Percentiles rank a stretch among this genome's conserved stretches.
These are phyloP conservation scores for Ceramica pisi DNA, from an alignment of 2,888 invertebrate genomes.

Conservation along the genomic window DNA sequence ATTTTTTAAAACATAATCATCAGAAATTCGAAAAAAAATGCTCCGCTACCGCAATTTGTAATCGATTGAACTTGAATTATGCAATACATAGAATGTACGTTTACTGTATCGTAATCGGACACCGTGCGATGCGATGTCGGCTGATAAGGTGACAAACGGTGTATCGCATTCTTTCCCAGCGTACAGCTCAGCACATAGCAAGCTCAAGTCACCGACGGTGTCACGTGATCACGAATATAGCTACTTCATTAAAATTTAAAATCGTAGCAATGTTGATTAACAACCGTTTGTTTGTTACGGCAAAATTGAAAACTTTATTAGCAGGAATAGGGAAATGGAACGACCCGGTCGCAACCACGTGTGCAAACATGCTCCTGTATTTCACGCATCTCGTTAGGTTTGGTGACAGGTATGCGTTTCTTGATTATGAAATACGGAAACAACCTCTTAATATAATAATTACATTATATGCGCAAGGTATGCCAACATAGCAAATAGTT, in stretches of 20 bases:
- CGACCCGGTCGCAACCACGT: slow-evolving; percentile 57
- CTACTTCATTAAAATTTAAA: slow-evolving; percentile 70
- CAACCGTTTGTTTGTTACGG: slow-evolving; percentile 69
- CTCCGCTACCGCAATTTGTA: slow-evolving; percentile 26
- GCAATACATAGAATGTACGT: slow-evolving; percentile 43
- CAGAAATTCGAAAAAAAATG: slow-evolving; percentile 11
- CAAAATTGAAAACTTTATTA: slow-evolving; percentile 68
- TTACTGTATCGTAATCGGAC: slow-evolving; percentile 64
- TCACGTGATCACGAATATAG: slow-evolving; percentile 64
- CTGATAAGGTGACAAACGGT: slow-evolving; percentile 64
- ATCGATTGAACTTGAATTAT: slow-evolving; percentile 52
- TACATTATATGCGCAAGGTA: background rate
- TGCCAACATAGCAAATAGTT: slow-evolving; percentile 2
- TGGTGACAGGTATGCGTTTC: slow-evolving; percentile 13
- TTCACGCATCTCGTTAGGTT: slow-evolving; percentile 29
- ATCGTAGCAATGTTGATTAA: slow-evolving; percentile 69
- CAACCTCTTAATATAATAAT: background rate
- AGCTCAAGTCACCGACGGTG: slow-evolving; percentile 45
- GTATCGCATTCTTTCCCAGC: slow-evolving; percentile 77
- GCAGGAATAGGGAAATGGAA: slow-evolving; percentile 64
- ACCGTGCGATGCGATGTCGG: slow-evolving; percentile 56
- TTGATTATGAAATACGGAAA: slow-evolving; percentile 5
- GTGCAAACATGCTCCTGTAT: slow-evolving; percentile 57
- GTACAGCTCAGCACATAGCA: slow-evolving; percentile 61
- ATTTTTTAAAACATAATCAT: slow-evolving; percentile 20